Percentiles rank a stretch among this genome's conserved stretches.
These are phyloP conservation scores for Potamarius usumacintae DNA, from an alignment of 2,113 vertebrate species.

Conservation along the genomic window DNA sequence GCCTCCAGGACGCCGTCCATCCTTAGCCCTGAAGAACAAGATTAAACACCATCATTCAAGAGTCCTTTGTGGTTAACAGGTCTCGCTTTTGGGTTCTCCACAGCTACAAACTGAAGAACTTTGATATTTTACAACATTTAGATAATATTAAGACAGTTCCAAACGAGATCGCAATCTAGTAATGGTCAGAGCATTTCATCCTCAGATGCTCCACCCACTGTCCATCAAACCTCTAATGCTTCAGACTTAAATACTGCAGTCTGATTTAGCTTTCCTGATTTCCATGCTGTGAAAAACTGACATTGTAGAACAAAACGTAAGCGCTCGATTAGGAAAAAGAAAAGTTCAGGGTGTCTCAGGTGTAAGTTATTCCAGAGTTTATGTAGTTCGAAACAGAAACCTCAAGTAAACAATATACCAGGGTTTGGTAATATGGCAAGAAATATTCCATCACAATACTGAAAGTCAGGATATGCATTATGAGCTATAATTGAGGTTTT, in stretches of 20 bases:
- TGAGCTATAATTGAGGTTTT: neutral
- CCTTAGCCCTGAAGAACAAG: constrained; percentile 40
- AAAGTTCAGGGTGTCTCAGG: neutral
- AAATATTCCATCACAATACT: neutral
- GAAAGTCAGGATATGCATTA: neutral
- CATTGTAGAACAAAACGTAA: neutral
- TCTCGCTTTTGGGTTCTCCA: neutral
- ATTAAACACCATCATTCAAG: neutral
- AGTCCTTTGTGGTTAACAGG: neutral
- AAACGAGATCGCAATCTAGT: neutral
- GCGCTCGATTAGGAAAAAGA: too few relatives aligned
- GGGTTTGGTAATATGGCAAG: neutral
- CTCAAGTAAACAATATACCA: neutral
- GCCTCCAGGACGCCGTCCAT: constrained; percentile 72
- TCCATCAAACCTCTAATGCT: neutral
- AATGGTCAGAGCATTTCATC: neutral
- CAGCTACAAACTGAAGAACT: neutral
- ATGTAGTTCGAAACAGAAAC: neutral
- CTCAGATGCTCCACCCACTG: neutral
- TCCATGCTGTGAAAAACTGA: neutral
- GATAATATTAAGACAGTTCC: neutral
- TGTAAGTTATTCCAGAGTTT: neutral
- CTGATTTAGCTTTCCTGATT: neutral
- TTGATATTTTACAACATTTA: neutral
- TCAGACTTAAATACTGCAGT: neutral